These are phyloP conservation scores for Catharus fuscescens DNA, from an alignment of 2,113 vertebrate genomes.

Conservation along the genomic window DNA sequence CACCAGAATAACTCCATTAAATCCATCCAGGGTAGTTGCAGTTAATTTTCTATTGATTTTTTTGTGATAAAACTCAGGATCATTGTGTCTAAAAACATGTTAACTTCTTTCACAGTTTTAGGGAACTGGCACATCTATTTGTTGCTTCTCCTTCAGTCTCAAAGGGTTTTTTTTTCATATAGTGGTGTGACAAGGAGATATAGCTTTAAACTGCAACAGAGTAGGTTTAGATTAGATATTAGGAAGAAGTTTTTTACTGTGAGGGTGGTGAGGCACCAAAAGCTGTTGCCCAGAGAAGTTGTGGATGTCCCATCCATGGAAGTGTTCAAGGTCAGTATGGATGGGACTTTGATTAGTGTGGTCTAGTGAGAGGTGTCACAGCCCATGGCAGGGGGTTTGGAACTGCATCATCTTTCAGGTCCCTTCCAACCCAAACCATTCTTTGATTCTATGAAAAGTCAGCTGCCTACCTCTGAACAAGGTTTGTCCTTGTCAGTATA, in stretches of 20 bases:
- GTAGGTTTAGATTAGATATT: background rate
- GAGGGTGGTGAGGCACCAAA: background rate
- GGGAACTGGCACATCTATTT: background rate
- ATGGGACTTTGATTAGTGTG: background rate
- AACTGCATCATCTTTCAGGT: background rate
- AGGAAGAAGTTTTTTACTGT: background rate
- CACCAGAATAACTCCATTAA: background rate
- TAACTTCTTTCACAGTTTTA: background rate
- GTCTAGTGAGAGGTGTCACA: background rate
- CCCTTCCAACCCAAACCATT: background rate
- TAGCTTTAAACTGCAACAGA: background rate
- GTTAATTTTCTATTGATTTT: background rate
- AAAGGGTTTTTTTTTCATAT: background rate
- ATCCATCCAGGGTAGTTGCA: background rate
- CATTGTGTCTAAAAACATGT: background rate
- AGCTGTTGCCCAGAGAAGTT: background rate
- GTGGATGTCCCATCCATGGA: background rate
- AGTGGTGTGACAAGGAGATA: background rate
- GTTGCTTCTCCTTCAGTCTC: background rate
- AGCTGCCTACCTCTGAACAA: background rate
- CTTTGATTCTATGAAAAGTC: background rate
- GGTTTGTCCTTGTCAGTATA: background rate
- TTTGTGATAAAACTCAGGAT: background rate
- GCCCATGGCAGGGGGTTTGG: background rate
- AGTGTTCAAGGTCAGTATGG: background rate